Evolutionary conservation across 92 coral and sea anemone genomes (phyloP), one percentile per base, ranked within the genome.

Genomic region (Parazoanthus atlanticus): DNA sequence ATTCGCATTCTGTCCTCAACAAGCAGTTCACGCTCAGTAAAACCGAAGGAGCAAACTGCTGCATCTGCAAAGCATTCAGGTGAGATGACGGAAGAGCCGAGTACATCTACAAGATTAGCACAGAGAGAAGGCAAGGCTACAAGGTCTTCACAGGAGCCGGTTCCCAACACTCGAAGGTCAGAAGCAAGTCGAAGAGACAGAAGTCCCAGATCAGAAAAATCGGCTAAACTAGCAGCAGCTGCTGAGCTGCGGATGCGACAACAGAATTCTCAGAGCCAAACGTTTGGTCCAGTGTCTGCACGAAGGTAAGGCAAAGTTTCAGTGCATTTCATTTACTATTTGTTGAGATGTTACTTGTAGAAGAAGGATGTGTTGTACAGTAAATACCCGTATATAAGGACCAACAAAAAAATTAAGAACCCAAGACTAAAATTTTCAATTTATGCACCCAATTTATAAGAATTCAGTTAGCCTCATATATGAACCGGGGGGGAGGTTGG

Each of bases 181-280:
- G 65, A 28, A 31, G 49, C 36, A 26, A 71, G 65, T 47, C 32
- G 19, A 25, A 41, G 36, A 83, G 75, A 65, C 34, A 38, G 74
- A 67, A 67, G 86, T 67, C 74, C 86, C 28, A 38, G 86, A 58
- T 83, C 87, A 21, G 87, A 71, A 31, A 67, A 26, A 34, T 43
- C 87, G 26, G 66, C 64, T 23, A 84, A 70, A 28, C n/a, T 49
- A 8, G 87, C 78, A 40, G 65, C 78, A 2, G 87, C 87, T 11
- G 87, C 87, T 38, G 87, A 84, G 87, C 21, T 16, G 21, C 38
- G 87, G 28, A 43, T 26, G 9, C 66, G 64, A 28, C 36, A 72
- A 19, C 78, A 9, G 6, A 69, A 26, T 17, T 41, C 61, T 11
- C 65, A 70, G 28, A 29, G 9, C 61, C 66, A 40, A 29, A 66